A percentile compares a stretch with the other conserved stretches of the same genome.
Conservation (phyloP, 2,888 invertebrate genomes). For the Trachelus tabidus region DNA sequence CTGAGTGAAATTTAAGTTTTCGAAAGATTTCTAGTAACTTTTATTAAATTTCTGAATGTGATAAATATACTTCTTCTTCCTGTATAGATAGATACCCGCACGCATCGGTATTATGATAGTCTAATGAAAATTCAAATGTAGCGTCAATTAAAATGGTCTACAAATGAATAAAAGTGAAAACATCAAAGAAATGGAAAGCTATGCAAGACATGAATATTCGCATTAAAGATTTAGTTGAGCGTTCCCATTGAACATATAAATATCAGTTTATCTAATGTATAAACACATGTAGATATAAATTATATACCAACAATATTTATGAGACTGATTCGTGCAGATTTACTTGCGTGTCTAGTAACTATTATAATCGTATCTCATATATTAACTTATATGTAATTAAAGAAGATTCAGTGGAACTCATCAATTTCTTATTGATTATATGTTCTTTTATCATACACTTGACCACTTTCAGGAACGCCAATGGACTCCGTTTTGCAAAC, state of each 20-base stretch:
- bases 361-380: background rate
- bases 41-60: background rate
- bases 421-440: background rate
- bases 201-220: background rate
- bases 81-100: background rate
- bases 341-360: background rate
- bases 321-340: background rate
- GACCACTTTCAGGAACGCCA: background rate
- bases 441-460: background rate
- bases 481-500: background rate
- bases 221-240: background rate
- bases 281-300: background rate
- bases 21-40: background rate
- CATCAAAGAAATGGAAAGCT: constrained; percentile 29
- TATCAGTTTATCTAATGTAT: background rate
- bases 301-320: background rate
- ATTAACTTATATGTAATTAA: background rate
- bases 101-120: background rate
- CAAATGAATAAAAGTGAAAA: constrained; percentile 37
- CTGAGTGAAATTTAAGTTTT: background rate
- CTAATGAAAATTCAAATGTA: background rate
- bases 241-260: background rate
- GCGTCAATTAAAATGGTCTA: background rate
- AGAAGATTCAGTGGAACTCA: background rate
- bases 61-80: background rate